Evolutionary conservation across 2,113 vertebrate species (phyloP).

Genomic region (Morphnarchus princeps): DNA sequence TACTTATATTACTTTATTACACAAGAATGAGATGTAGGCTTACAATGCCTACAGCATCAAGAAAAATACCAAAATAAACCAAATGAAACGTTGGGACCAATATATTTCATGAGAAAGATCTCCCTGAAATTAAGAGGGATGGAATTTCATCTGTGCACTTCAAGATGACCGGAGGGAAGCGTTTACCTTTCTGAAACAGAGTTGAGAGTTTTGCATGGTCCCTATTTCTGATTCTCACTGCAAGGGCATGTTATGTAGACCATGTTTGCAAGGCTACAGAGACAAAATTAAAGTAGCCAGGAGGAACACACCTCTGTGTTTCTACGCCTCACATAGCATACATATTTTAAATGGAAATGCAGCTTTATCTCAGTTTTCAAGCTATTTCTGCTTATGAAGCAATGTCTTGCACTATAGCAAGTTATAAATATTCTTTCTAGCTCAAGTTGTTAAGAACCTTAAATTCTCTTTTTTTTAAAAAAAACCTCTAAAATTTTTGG

Average conservation of each 20-base stretch:
- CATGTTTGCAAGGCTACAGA: neutral
- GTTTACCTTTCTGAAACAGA: constrained; percentile 5
- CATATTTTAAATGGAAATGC: neutral
- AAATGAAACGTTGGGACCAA: neutral
- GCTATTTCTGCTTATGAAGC: neutral
- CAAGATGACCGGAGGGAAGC: neutral
- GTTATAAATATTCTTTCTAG: neutral
- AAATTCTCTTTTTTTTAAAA: neutral
- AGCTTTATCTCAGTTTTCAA: neutral
- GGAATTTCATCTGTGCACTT: neutral
- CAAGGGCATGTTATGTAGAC: neutral
- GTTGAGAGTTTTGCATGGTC: neutral
- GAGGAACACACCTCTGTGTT: neutral
- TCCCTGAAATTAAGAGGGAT: neutral
- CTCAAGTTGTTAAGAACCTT: neutral
- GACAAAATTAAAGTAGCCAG: neutral
- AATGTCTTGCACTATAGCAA: neutral
- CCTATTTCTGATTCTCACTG: neutral
- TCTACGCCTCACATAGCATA: neutral
- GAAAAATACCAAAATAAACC: neutral
- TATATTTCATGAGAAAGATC: neutral
- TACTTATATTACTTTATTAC: neutral
- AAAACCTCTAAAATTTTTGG: neutral
- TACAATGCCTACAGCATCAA: neutral
- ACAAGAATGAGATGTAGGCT: neutral